These are phyloP conservation scores for Brachionus manjavacas DNA, from an alignment of 1,140 invertebrate genomes.

Conservation along the genomic window DNA sequence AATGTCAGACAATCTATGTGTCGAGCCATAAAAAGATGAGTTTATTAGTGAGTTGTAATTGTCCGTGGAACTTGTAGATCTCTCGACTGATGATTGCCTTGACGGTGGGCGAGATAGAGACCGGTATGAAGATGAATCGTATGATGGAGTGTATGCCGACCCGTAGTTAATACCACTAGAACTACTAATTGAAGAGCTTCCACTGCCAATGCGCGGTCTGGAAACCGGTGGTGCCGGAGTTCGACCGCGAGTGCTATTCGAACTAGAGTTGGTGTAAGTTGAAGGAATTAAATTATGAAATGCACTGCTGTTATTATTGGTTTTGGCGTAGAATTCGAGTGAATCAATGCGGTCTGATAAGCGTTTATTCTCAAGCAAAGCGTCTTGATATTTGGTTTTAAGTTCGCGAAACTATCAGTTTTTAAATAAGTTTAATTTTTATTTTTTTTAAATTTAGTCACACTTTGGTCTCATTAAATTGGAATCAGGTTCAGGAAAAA, in stretches of 20 bases:
- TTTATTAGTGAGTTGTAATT: slow-evolving; percentile 21
- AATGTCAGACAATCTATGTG: background rate
- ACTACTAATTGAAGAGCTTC: background rate
- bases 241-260: background rate
- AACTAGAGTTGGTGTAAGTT: background rate
- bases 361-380: slow-evolving; percentile 35
- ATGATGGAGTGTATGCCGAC: slow-evolving; percentile 10
- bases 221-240: slow-evolving; percentile 3
- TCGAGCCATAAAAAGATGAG: background rate
- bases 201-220: background rate
- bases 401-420: slow-evolving; percentile 33
- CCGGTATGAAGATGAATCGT: slow-evolving; percentile 1
- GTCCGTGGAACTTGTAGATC: background rate
- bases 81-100: slow-evolving; percentile 31
- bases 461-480: background rate
- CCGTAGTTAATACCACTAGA: background rate
- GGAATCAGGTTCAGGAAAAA: background rate
- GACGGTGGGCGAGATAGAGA: slow-evolving; percentile 18
- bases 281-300: slow-evolving; percentile 39
- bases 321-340: slow-evolving; percentile 33
- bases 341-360: slow-evolving; percentile 40
- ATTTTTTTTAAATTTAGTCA: background rate
- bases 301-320: slow-evolving; percentile 9
- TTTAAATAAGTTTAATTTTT: background rate
- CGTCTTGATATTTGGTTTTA: slow-evolving; percentile 39